These are phyloP conservation scores for Loxodonta africana DNA, from an alignment of 2,113 vertebrate species.

Conservation along the genomic window DNA sequence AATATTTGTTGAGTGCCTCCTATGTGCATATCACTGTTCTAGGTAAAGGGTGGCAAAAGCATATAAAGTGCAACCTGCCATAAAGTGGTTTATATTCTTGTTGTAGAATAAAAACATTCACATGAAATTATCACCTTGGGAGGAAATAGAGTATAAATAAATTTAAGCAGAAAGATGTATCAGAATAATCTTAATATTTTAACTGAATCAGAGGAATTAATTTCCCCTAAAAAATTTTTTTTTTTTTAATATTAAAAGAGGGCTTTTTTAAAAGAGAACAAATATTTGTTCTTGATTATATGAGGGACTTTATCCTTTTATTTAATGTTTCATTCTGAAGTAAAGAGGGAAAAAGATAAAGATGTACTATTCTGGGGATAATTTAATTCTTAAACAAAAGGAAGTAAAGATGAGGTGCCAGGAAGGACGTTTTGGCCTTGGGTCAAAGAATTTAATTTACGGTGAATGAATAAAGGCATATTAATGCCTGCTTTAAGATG, in stretches of 20 bases:
- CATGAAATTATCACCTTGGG: background rate
- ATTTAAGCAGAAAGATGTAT: background rate
- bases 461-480: background rate
- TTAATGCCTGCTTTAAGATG: background rate
- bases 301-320: background rate
- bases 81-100: background rate
- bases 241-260: background rate
- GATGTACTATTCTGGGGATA: background rate
- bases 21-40: constrained; percentile 17
- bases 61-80: background rate
- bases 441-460: background rate
- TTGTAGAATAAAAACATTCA: background rate
- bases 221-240: background rate
- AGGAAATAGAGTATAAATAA: background rate
- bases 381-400: background rate
- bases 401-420: background rate
- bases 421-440: background rate
- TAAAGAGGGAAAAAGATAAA: background rate
- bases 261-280: background rate
- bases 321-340: background rate
- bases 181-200: background rate
- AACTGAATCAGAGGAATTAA: constrained; percentile 2
- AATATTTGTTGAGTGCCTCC: constrained; percentile 42
- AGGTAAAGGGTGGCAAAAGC: constrained; percentile 3
- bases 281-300: background rate